Percentiles rank a stretch among this genome's conserved stretches.
Conservation (phyloP, 2,888 invertebrate genomes). For the Perdita meconis region DNA sequence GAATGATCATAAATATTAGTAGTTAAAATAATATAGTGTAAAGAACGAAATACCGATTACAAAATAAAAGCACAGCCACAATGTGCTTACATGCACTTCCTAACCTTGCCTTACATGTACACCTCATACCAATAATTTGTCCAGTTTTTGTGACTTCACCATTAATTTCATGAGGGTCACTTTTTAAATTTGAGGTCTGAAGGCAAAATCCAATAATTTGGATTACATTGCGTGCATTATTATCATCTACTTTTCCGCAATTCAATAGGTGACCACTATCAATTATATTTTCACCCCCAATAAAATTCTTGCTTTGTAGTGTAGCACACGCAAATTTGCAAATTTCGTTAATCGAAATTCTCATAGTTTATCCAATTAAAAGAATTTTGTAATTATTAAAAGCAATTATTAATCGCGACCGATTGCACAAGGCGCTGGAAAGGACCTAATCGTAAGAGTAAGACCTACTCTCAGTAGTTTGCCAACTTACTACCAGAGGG, state of each 20-base stretch:
- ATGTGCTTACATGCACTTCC: slow-evolving; percentile 1
- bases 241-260: background rate
- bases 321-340: slow-evolving; percentile 2
- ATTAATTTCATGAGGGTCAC: slow-evolving; percentile 2
- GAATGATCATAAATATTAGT: slow-evolving; percentile 4
- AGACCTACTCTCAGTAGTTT: too few species aligned
- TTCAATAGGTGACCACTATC: background rate
- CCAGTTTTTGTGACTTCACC: background rate
- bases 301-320: too few species aligned
- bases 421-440: too few species aligned
- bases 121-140: background rate
- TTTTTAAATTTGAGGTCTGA: background rate
- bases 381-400: too few species aligned
- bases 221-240: background rate
- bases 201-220: slow-evolving; percentile 4
- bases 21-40: background rate
- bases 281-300: slow-evolving; percentile 7
- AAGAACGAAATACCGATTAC: background rate
- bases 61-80: slow-evolving; percentile 1
- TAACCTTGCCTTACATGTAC: slow-evolving; percentile 2
- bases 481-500: too few species aligned
- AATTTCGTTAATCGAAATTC: background rate
- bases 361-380: too few species aligned
- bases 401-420: too few species aligned
- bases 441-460: too few species aligned